Evolutionary conservation across 1,140 invertebrate genomes (phyloP), one percentile per base, ranked within the genome.

Genomic region (Cydia strobilella): DNA sequence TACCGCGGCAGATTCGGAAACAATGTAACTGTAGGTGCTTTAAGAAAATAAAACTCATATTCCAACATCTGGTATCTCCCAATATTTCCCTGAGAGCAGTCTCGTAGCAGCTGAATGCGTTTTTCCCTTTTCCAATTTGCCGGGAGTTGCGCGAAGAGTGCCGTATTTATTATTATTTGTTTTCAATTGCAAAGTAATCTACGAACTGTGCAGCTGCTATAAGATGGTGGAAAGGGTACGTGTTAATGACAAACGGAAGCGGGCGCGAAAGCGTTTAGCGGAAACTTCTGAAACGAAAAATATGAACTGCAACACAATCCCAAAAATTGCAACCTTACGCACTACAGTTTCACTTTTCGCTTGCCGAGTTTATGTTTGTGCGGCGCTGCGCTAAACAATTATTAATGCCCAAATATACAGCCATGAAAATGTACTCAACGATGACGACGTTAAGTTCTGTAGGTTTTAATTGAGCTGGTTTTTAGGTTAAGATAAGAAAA

Each of bases 121-220:
- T 87, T 85, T 86, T 84, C 82, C 80, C 84, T 88, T 90, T 89
- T 88, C 84, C 87, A 89, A 90, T 89, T 87, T 87, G 75, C 80
- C 80, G 82, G 79, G 77, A 82, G 86, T 83, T 83, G 82, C 83
- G 82, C 82, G 77, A 72, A 78, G 76, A 79, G 75, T 76, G 77
- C 77, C 80, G 83, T 90, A 89, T 90, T 91, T 88, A 90, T 91
- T 90, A 90, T 88, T 90, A 90, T 91, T 91, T 91, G 90, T 91
- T 91, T 91, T 91, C 90, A 90, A 91, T 91, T 89, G 90, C 88
- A 88, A 89, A 91, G 87, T 88, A 91, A 90, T 91, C 88, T 89
- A 81, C 80, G 85, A 81, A 77, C 82, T 84, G 82, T 79, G 85
- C 89, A 91, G 86, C 85, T 90, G 88, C 81, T 75, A 75, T 73